phyloP scores from a whole-genome alignment of 2,888 invertebrate genomes.

The Trissoscelio sp. region DNA sequence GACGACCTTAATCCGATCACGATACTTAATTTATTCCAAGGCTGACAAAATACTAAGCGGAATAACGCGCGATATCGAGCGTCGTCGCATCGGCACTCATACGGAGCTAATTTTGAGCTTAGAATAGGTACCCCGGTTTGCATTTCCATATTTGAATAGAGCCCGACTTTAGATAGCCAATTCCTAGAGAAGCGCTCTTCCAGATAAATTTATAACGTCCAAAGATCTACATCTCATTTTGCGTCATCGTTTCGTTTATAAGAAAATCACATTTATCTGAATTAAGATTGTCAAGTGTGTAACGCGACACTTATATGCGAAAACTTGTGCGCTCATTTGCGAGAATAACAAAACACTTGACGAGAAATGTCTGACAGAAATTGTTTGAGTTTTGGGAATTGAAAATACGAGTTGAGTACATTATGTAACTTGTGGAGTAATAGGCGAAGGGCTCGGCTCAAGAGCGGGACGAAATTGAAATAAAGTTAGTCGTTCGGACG shows the following conservation, averaged over 20 bases:
- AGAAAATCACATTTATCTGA: constrained; percentile 22
- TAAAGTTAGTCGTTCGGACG: constrained; percentile 72
- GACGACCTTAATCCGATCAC: constrained; percentile 69
- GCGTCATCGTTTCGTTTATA: constrained; percentile 4
- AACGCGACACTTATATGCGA: not conserved
- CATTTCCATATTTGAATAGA: constrained; percentile 32
- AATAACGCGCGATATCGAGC: constrained; percentile 56
- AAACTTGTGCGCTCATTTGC: not conserved
- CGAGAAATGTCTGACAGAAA: not conserved
- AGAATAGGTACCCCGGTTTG: constrained; percentile 13
- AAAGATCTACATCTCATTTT: constrained; percentile 1
- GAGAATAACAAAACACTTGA: constrained; percentile 17
- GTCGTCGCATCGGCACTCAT: constrained; percentile 29
- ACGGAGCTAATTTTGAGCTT: constrained; percentile 37
- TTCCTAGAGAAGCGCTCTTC: constrained; percentile 4
- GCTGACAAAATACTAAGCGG: constrained; percentile 60
- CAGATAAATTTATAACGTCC: not conserved
- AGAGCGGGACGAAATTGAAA: constrained; percentile 66
- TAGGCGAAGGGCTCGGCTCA: not conserved
- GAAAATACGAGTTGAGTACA: not conserved
- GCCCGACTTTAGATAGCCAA: not conserved
- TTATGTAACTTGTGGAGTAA: not conserved
- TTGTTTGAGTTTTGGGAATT: constrained; percentile 2
- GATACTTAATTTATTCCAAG: constrained; percentile 67
- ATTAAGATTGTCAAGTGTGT: constrained; percentile 9